A percentile compares a stretch with the other conserved stretches of the same genome.
Conservation (phyloP, 2,888 invertebrate genomes). For the Archips crataeganus region DNA sequence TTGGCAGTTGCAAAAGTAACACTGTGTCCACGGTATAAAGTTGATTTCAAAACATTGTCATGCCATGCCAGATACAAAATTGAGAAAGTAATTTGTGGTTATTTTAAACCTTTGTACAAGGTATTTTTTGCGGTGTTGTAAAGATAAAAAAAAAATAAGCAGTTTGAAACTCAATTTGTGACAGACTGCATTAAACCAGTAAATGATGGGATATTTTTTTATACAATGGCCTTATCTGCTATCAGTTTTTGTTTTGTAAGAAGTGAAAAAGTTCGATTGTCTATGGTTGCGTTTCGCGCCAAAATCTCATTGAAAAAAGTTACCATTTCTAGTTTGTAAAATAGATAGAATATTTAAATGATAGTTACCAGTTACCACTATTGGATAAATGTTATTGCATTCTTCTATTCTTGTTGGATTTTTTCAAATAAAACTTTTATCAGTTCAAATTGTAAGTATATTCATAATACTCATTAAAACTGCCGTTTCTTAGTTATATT, state of each 20-base stretch:
- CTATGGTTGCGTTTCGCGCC: conserved; percentile 10
- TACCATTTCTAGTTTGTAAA: conserved; percentile 40
- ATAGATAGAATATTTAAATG: conserved; percentile 35
- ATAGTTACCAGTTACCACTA: conserved; percentile 38
- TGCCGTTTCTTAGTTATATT: conserved; percentile 54
- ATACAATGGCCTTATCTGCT: neutral
- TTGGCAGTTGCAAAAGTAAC: neutral
- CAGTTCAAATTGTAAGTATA: conserved; percentile 41
- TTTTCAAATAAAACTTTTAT: neutral
- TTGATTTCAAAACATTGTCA: neutral
- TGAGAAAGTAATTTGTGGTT: neutral
- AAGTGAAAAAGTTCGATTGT: conserved; percentile 2
- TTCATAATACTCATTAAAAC: conserved; percentile 58
- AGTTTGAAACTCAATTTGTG: neutral
- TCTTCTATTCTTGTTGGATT: neutral
- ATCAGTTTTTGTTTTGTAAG: neutral
- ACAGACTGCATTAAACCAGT: neutral
- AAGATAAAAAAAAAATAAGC: neutral
- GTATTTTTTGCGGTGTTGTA: neutral
- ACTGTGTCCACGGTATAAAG: neutral
- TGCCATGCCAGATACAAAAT: neutral
- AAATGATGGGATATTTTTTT: neutral
- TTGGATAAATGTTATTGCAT: conserved; percentile 9
- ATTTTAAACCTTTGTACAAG: neutral
- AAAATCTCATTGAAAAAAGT: conserved; percentile 26